Evolutionary conservation across 30 jellyfish, hydroid and myxozoan genomes (phyloP), one percentile per base, ranked within the genome.

Genomic region (Chironex yamaguchii): DNA sequence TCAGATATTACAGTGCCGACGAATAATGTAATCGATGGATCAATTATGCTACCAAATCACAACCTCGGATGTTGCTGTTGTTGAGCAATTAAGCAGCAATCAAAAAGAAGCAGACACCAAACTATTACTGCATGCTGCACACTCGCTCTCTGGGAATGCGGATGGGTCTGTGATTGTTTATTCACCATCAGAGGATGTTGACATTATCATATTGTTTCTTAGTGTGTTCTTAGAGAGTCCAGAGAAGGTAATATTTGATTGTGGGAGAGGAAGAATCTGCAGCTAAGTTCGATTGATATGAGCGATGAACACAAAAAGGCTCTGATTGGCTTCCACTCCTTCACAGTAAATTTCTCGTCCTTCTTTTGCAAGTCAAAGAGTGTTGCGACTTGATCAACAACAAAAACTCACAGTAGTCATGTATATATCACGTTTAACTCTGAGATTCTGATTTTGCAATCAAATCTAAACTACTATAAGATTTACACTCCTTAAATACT

Each of bases 41-140:
- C 66, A 12, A 52, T n/a, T 29, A 51, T 77, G 87, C 49, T 52
- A 28, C 79, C 21, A 52, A 36, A 27, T 77, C 79, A 54, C 80
- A 51, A 17, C 89, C 24, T 77, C 80, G 36, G 72, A 53, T 53
- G 78, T 29, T 23, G 42, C 79, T 2, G 28, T 27, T 52, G 89
- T 29, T 0, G 79, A 51, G 26, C 67, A 52, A 54, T 32, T 77
- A 51, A 54, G 80, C 34, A 52, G 79, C 71, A 54, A 53, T 32
- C 89, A 77, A 49, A 68, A 77, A 77, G 89, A 77, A 54, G 89
- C 89, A 52, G 89, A 77, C 80, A 77, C 89, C 0, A 77, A 77
- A 33, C 33, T 77, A 67, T 51, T 29, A 0, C 42, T 77, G 79
- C 89, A 77, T 54, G 79, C 67, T 1, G 33, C 36, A 31, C 79